phyloP scores from a whole-genome alignment of 2,113 vertebrate species.

The Engraulis encrasicolus region DNA sequence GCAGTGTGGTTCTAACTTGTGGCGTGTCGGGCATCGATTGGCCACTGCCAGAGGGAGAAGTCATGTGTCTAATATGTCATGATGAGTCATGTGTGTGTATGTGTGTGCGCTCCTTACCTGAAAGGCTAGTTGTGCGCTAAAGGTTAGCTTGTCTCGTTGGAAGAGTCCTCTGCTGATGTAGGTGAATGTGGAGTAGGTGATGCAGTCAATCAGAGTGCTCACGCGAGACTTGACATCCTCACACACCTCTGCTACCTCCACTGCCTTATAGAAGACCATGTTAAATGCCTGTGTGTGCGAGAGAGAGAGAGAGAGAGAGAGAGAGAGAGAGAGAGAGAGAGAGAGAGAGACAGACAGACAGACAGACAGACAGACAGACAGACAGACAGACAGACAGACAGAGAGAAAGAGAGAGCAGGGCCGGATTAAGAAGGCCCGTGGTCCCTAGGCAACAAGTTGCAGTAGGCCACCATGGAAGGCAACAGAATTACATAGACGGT shows the following conservation, averaged over 20 bases:
- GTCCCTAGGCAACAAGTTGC: no score
- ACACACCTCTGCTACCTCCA: slow-evolving; percentile 69
- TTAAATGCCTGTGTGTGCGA: slow-evolving; percentile 73
- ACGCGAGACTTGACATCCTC: slow-evolving; percentile 69
- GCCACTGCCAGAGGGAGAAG: no score
- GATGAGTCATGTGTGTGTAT: neutral
- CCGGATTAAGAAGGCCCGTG: no score
- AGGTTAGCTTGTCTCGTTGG: slow-evolving; percentile 79
- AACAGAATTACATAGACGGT: no score
- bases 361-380: slow-evolving; percentile 13
- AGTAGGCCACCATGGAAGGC: no score
- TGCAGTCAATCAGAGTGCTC: slow-evolving; percentile 68
- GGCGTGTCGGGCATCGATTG: no score
- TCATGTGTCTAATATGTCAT: no score
- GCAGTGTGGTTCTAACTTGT: no score
- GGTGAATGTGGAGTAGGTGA: slow-evolving; percentile 77
- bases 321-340: neutral
- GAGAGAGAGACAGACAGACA: neutral
- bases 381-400: neutral
- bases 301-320: neutral
- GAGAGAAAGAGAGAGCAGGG: no score
- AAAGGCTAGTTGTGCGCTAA: slow-evolving; percentile 74
- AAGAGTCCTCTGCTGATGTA: slow-evolving; percentile 78
- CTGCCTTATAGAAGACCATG: slow-evolving; percentile 79
- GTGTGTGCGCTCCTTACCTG: slow-evolving; percentile 53